Conservation (phyloP, 2,113 vertebrate genomes). For the Tauraco erythrolophus region DNA sequence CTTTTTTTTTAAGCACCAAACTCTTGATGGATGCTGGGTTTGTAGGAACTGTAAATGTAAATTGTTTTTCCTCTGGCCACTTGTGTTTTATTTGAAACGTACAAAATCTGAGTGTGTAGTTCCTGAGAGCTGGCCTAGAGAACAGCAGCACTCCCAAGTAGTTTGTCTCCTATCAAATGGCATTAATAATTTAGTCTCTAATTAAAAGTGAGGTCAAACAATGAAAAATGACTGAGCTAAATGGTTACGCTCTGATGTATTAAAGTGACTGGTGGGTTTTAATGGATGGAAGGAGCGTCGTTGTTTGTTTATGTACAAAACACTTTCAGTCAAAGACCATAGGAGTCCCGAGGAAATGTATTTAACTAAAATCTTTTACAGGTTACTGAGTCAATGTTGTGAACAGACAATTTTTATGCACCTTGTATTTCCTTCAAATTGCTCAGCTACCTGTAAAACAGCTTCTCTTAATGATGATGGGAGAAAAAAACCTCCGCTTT, state of each 20-base stretch:
- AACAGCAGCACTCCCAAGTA: slow-evolving; percentile 68
- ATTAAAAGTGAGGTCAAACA: slow-evolving; percentile 90
- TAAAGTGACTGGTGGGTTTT: slow-evolving; percentile 64
- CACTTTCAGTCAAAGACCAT: slow-evolving; percentile 24
- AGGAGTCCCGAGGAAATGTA: slow-evolving; percentile 49
- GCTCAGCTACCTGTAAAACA: slow-evolving; percentile 35
- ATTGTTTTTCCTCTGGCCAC: slow-evolving; percentile 70
- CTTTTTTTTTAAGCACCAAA: slow-evolving; percentile 10
- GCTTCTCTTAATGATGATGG: background rate
- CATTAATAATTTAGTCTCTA: slow-evolving; percentile 90
- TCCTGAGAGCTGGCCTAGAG: slow-evolving; percentile 69
- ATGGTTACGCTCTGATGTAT: slow-evolving; percentile 69
- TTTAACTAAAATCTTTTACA: slow-evolving; percentile 66
- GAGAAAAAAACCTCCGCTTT: background rate
- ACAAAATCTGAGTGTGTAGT: slow-evolving; percentile 73
- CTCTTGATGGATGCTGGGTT: slow-evolving; percentile 63
- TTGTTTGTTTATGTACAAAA: slow-evolving; percentile 34
- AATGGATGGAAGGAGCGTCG: slow-evolving; percentile 61
- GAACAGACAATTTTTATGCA: slow-evolving; percentile 36
- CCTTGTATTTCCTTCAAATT: slow-evolving; percentile 40
- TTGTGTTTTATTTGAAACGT: slow-evolving; percentile 76
- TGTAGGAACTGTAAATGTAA: slow-evolving; percentile 62
- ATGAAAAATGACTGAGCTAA: slow-evolving; percentile 82
- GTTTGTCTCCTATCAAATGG: slow-evolving; percentile 78
- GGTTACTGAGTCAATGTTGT: slow-evolving; percentile 56